These are phyloP conservation scores for Invenusta paracnida DNA, from an alignment of 2,888 invertebrate species.

Conservation along the genomic window DNA sequence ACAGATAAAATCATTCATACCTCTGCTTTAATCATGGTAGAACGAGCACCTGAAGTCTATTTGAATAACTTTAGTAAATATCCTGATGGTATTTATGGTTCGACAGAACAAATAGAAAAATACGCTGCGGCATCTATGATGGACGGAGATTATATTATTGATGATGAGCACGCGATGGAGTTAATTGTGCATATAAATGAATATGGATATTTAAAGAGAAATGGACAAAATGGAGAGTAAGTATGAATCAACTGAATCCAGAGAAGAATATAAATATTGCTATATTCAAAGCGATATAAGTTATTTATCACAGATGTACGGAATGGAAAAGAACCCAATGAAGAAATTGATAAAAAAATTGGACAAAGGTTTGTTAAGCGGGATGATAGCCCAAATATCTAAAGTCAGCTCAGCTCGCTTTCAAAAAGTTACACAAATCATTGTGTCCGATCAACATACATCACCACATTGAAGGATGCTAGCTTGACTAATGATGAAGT, in stretches of 20 bases:
- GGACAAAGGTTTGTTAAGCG: too few species aligned
- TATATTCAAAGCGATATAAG: neutral
- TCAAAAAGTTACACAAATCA: too few species aligned
- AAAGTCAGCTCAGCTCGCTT: neutral
- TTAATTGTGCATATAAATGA: neutral
- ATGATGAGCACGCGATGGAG: neutral
- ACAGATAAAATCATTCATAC: neutral
- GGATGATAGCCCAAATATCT: too few species aligned
- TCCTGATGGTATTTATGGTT: neutral
- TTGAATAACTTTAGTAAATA: neutral
- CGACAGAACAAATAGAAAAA: neutral
- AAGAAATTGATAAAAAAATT: neutral
- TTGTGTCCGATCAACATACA: slow-evolving; percentile 5
- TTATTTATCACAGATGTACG: neutral
- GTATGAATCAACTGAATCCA: neutral
- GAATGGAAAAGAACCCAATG: neutral
- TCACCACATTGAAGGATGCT: slow-evolving; percentile 5
- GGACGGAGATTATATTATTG: neutral
- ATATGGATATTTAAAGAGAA: neutral
- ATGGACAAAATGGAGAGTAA: neutral
- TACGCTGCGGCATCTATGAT: neutral
- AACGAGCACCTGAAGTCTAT: neutral
- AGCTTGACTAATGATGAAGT: neutral
- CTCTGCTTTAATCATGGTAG: neutral
- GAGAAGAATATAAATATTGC: neutral